Evolutionary conservation across 2,797 vertebrate genomes (phyloP).

Genomic region (Enoplosus armatus): DNA sequence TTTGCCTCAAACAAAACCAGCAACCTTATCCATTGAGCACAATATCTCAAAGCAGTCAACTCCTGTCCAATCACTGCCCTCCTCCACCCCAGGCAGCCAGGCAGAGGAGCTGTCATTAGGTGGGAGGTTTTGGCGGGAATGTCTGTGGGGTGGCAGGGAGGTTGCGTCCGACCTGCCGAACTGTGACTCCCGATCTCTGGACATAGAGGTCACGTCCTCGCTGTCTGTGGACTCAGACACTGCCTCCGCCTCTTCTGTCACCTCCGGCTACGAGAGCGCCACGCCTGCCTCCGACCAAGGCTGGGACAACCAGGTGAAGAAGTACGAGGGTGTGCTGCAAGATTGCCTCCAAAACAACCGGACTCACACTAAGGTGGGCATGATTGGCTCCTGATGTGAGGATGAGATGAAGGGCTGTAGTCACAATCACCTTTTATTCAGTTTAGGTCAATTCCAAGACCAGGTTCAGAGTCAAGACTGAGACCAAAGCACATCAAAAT

Average conservation of each 20-base stretch:
- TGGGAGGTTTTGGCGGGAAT: conserved; percentile 69
- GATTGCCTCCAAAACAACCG: conserved; percentile 87
- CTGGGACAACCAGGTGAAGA: conserved; percentile 87
- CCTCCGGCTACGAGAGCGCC: conserved; percentile 88
- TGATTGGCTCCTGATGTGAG: background rate
- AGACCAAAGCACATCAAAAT: background rate
- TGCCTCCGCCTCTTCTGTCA: conserved; percentile 85
- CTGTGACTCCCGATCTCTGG: conserved; percentile 72
- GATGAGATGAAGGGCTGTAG: background rate
- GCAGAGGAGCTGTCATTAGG: conserved; percentile 47
- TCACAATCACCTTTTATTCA: background rate
- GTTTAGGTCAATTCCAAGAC: background rate
- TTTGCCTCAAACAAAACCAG: conserved; percentile 35
- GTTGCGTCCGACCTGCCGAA: conserved; percentile 58
- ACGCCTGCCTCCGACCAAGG: conserved; percentile 76
- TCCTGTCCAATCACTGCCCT: conserved; percentile 32
- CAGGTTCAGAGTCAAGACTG: background rate
- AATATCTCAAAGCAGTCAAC: conserved; percentile 30
- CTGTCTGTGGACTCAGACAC: conserved; percentile 86
- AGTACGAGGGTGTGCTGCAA: conserved; percentile 86
- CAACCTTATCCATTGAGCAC: conserved; percentile 19
- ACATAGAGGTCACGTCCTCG: conserved; percentile 81
- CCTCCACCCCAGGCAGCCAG: conserved; percentile 16
- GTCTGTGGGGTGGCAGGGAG: conserved; percentile 59
- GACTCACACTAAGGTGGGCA: conserved; percentile 87